Conservation (phyloP, 2,888 invertebrate species). For the Brenthis ino region DNA sequence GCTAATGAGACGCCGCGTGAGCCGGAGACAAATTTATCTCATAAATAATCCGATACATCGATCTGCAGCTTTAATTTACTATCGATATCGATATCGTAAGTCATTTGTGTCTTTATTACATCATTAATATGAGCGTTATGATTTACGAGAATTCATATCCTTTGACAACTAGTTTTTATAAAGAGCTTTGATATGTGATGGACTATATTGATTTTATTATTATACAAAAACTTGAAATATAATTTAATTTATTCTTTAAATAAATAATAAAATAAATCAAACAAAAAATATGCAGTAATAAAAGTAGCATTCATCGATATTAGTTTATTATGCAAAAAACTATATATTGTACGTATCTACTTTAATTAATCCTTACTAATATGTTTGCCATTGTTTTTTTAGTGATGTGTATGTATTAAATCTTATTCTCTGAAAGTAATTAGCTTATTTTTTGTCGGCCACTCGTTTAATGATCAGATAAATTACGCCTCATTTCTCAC, state of each 20-base stretch:
- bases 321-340: no score
- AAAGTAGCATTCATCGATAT: no score
- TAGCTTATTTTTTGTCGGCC: conserved; percentile 38
- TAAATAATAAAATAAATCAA: no score
- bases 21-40: conserved; percentile 75
- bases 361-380: no score
- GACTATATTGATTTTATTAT: background rate
- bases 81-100: conserved; percentile 69
- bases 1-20: conserved; percentile 70
- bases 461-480: conserved; percentile 42
- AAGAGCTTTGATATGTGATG: background rate
- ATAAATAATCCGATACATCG: conserved; percentile 76
- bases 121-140: conserved; percentile 47
- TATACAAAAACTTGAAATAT: no score
- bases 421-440: conserved; percentile 23
- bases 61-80: conserved; percentile 73
- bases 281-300: no score
- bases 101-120: conserved; percentile 68
- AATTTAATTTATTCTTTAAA: no score
- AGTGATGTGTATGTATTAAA: background rate
- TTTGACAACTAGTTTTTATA: conserved; percentile 16
- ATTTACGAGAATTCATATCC: conserved; percentile 26
- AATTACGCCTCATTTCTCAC: conserved; percentile 41
- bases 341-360: no score
- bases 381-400: no score